Evolutionary conservation across 1,140 invertebrate species (phyloP).

Genomic region (Calycopis cecrops): DNA sequence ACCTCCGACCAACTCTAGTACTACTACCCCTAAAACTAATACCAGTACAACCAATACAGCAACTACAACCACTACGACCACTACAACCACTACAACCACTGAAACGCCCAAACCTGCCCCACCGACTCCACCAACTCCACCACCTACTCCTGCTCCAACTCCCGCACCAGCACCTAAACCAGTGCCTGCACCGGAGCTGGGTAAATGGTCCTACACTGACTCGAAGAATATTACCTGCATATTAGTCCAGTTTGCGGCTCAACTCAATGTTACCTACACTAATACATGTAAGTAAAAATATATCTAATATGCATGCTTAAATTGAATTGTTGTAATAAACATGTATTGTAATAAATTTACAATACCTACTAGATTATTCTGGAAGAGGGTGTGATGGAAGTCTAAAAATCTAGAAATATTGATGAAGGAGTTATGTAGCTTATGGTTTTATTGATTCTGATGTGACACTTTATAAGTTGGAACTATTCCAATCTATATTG

Average conservation of each 20-base stretch:
- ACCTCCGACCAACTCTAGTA: background rate
- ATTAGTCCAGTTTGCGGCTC: constrained; percentile 77
- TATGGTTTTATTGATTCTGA: too few species aligned
- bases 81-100: constrained; percentile 41
- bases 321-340: too few species aligned
- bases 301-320: too few species aligned
- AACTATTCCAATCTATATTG: too few species aligned
- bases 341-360: too few species aligned
- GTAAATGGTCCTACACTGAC: constrained; percentile 73
- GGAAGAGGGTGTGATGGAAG: too few species aligned
- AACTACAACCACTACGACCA: constrained; percentile 29
- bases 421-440: too few species aligned
- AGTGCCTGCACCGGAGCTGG: constrained; percentile 58
- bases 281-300: constrained; percentile 41
- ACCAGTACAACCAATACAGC: constrained; percentile 26
- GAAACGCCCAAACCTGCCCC: constrained; percentile 37
- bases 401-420: too few species aligned
- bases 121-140: constrained; percentile 33
- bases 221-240: constrained; percentile 74
- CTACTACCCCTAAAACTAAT: too few species aligned
- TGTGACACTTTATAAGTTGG: too few species aligned
- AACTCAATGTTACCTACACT: constrained; percentile 77
- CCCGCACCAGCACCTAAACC: constrained; percentile 46
- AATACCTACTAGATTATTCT: too few species aligned
- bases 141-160: constrained; percentile 45